Base-by-base conservation (phyloP, 1,140 invertebrate genomes). In the Diorhabda elongata region DNA sequence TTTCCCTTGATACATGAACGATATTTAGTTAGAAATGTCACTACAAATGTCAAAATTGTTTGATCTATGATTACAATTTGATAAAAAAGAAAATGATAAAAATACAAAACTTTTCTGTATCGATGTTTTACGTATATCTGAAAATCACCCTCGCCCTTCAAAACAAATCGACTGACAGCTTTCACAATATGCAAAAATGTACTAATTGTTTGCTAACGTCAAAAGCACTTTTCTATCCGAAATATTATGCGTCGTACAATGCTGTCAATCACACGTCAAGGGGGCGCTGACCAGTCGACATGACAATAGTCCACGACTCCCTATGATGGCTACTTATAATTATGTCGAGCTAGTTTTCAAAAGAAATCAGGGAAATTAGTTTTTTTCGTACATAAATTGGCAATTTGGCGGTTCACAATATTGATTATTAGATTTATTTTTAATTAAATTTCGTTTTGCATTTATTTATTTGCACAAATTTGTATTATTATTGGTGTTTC, bases 191-290 rank as follows among this genome's bases (percentile, higher is more conserved):
- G 67, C 67, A 69, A 69, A 69, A 69, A 62, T 69, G 61, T 64
- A 69, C 56, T 69, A 69, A 69, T 69, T 69, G 67, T 69, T 69
- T 69, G 67, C 67, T 5, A 59, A 69, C 43, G 67, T 69, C 67
- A 69, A 69, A 64, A 64, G 67, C 67, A 63, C 67, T 69, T 52
- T 62, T 62, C 42, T 69, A 5, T 43, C 59, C 26, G 44, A 42
- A 69, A 57, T 63, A 26, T 26, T 26, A 64, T 56, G 52, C 45
- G 52, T 5, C 44, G 44, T 56, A 69, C 67, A 69, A 69, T 57
- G 56, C 61, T 69, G 67, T 69, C 67, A 69, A 69, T 69, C 67
- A 69, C 52, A 62, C 61, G 61, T 62, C 61, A 62, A 62, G 44
- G 44, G 61, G 43, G 43, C 5, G 44, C 61, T 62, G 61, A 62